Base-by-base conservation (phyloP, 1,140 invertebrate species). In the Drosophila quadrilineata region DNA sequence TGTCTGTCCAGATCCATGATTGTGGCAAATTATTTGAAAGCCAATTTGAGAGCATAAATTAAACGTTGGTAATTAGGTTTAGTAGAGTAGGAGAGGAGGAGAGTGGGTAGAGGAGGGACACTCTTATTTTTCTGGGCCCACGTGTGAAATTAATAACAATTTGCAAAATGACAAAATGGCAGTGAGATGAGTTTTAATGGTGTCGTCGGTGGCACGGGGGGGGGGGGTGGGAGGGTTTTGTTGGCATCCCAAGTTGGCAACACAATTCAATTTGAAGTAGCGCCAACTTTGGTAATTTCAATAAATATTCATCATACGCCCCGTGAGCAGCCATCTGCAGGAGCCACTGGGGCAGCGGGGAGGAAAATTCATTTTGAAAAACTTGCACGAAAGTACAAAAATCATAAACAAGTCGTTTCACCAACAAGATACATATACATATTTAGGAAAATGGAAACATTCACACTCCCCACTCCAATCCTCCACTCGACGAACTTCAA, bases 241-340 rank as follows among this genome's bases (percentile, higher is more conserved):
- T 19, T 35, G 33, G 43, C 64, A 77, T 82, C 77, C 77, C 77
- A 84, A 84, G 79, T 85, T 85, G 79, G 73, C 58, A 85, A 75
- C 79, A 85, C 79, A 85, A 85, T 85, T 85, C 79, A 85, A 85
- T 85, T 85, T 85, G 66, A 60, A 46, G 71, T 45, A 73, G 65
- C 73, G 41, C 56, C 79, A 84, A 84, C 75, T 85, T 85, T 85
- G 75, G 79, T 85, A 85, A 85, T 86, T 85, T 86, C 79, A 86
- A 85, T 85, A 85, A 85, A 85, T 85, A 85, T 85, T 85, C 79
- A 85, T 85, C 79, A 86, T 85, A 56, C 79, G 73, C 69, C 69
- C 70, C 66, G 79, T 85, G 69, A 70, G 48, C 58, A 74, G 40
- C 58, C 5, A 64, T 22, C n/a, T 28, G 33, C 14, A 43, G 6